These are phyloP conservation scores for Lasiurus borealis DNA, from an alignment of 2,113 vertebrate species.

Conservation along the genomic window DNA sequence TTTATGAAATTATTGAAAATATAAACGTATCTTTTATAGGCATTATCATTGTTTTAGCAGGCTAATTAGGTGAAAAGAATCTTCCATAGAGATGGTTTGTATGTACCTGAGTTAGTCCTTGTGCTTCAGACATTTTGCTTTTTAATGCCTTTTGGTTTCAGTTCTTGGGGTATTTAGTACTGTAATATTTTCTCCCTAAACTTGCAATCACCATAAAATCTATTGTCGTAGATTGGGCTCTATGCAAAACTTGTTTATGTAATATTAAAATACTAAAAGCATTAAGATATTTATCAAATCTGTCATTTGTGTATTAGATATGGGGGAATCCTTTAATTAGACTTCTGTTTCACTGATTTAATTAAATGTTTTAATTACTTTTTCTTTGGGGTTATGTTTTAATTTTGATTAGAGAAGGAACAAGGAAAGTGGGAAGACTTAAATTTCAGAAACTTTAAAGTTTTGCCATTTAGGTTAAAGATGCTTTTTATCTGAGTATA, in stretches of 20 bases:
- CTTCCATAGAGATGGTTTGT: background rate
- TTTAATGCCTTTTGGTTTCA: constrained; percentile 3
- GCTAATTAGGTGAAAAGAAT: background rate
- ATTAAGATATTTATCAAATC: constrained; percentile 46
- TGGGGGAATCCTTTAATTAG: constrained; percentile 6
- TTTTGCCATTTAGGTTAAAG: constrained; percentile 41
- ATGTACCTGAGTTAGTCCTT: constrained; percentile 35
- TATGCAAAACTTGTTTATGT: constrained; percentile 31
- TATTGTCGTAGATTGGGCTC: constrained; percentile 19
- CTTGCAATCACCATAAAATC: constrained; percentile 52
- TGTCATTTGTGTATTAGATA: constrained; percentile 23
- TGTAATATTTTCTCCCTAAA: background rate
- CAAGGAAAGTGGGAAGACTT: background rate
- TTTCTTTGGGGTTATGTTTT: constrained; percentile 35
- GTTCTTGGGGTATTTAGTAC: background rate
- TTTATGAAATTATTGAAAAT: constrained; percentile 48
- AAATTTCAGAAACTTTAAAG: constrained; percentile 40
- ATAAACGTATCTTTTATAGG: background rate
- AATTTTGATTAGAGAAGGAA: constrained; percentile 44
- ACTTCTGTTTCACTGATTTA: background rate
- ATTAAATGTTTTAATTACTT: constrained; percentile 24
- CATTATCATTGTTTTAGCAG: background rate
- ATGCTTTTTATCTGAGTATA: background rate
- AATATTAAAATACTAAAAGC: constrained; percentile 30
- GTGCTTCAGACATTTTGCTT: constrained; percentile 29